Evolutionary conservation across 2,888 invertebrate species (phyloP), one percentile per base, ranked within the genome.

Genomic region (Boloria selene): DNA sequence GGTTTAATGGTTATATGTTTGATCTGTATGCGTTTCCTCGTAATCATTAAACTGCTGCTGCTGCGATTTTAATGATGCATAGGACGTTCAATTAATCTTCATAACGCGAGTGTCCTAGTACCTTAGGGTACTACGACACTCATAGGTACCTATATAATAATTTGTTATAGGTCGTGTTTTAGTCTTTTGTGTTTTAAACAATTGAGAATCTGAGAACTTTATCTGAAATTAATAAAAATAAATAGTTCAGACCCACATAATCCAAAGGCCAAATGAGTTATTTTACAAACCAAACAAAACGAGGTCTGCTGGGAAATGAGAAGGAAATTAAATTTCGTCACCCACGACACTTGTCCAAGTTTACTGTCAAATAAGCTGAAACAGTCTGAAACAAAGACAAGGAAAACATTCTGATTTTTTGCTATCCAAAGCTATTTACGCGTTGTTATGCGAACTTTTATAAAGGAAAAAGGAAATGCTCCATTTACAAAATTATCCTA

Each of bases 301-400:
- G 58, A 68, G 71, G 74, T 71, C 72, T 75, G 75, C 66, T 77
- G 76, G 81, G 80, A 84, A 83, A 84, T 81, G 78, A 81, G 74
- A 75, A 82, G 81, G 84, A 85, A 84, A 85, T 85, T 81, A 82
- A 83, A 82, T 82, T 82, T 81, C 78, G 75, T 73, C 56, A 56
- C 50, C 52, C 51, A 55, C 58, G 67, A 69, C 65, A 61, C 62
- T 59, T 63, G 49, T 61, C 56, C 61, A 49, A 47, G 53, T 52
- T 65, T 61, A 26, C 51, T 61, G 56, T 65, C 61, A 55, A 44
- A 49, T 26, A 61, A 6, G 14, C 52, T 61, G 52, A 45, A 52
- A 68, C 54, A 45, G 47, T 18, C 47, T 31, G 60, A 49, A 61
- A 65, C 60, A 65, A 61, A 13, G 61, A 44, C 60, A 18, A 51